Evolutionary conservation across 2,113 vertebrate species (phyloP).

Genomic region (Isichthys henryi): DNA sequence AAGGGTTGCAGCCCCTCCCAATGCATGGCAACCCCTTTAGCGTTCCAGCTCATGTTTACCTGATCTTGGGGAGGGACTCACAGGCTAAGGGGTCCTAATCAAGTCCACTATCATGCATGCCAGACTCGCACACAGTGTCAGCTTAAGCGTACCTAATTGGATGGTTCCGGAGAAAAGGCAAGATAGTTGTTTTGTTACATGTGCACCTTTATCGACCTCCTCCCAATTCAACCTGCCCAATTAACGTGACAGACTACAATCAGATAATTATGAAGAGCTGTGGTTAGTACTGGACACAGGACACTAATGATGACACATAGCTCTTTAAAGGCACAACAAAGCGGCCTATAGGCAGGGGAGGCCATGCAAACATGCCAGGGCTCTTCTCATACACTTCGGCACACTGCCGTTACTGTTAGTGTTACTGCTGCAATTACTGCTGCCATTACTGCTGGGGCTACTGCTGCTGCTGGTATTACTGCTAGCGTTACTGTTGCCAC

Average conservation of each 20-base stretch:
- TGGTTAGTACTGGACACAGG: neutral
- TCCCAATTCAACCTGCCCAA: neutral
- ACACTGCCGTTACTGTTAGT: neutral
- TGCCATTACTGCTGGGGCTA: neutral
- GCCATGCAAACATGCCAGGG: neutral
- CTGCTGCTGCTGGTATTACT: neutral
- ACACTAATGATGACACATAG: neutral
- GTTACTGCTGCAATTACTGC: neutral
- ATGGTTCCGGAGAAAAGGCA: neutral
- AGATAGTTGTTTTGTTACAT: neutral
- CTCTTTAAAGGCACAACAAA: neutral
- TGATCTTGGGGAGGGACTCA: neutral
- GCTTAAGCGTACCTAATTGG: neutral
- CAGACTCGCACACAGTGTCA: neutral
- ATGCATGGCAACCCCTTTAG: neutral
- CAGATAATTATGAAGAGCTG: slow-evolving; percentile 3
- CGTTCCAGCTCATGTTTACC: neutral
- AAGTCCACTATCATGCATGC: neutral
- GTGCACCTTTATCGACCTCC: neutral
- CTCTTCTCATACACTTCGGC: neutral
- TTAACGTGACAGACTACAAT: neutral
- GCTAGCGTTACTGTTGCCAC: neutral
- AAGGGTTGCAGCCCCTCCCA: neutral
- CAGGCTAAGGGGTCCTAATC: neutral
- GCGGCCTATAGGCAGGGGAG: neutral